These are phyloP conservation scores for Elachura formosa DNA, from an alignment of 2,113 vertebrate genomes.

Conservation along the genomic window DNA sequence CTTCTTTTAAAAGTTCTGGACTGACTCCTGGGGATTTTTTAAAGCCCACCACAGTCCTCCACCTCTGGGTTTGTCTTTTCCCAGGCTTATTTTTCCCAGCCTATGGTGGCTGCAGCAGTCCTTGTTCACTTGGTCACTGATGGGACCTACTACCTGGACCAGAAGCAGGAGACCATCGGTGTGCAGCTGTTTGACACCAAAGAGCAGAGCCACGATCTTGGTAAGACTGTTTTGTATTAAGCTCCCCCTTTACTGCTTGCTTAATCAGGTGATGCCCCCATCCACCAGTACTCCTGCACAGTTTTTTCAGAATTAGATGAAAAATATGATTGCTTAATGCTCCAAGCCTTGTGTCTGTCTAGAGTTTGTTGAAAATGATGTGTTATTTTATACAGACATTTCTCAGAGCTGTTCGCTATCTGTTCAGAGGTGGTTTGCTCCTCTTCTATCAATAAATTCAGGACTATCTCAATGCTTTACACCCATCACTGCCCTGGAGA, in stretches of 20 bases:
- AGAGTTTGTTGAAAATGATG: background rate
- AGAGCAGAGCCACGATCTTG: conserved; percentile 86
- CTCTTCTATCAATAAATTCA: background rate
- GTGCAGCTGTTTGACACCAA: conserved; percentile 92
- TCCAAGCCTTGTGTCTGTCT: background rate
- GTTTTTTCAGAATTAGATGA: background rate
- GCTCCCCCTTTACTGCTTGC: background rate
- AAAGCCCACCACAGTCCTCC: background rate
- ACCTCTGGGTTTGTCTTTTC: conserved; percentile 28
- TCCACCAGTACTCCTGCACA: background rate
- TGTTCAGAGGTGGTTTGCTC: background rate
- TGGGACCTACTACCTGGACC: conserved; percentile 86
- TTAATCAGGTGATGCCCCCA: background rate
- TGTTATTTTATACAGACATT: background rate
- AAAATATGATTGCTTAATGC: background rate
- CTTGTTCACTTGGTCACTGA: conserved; percentile 93
- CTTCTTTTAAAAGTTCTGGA: background rate
- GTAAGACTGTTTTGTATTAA: conserved; percentile 64
- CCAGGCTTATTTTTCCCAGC: conserved; percentile 90
- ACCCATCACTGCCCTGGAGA: background rate
- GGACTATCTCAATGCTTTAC: background rate
- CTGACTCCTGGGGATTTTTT: background rate
- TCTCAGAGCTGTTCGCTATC: background rate
- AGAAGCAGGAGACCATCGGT: conserved; percentile 90
- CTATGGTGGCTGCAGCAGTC: conserved; percentile 93